These are phyloP conservation scores for Aeoliscus strigatus DNA, from an alignment of 2,797 vertebrate species.

Conservation along the genomic window DNA sequence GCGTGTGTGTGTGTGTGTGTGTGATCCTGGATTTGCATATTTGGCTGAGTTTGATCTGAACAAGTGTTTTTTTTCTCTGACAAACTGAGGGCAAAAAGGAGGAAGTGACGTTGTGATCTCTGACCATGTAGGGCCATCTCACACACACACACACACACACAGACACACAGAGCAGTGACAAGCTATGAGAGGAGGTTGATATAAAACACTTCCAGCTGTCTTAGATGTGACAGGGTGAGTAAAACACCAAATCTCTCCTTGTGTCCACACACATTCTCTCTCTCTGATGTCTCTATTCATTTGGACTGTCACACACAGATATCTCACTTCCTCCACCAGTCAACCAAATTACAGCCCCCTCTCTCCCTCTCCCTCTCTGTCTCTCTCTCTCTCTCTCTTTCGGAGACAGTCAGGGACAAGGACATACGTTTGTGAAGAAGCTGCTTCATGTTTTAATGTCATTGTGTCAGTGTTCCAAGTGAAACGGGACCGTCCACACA, in stretches of 20 bases:
- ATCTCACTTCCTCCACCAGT: constrained; percentile 83
- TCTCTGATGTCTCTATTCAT: constrained; percentile 84
- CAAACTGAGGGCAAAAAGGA: no score
- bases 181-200: constrained; percentile 32
- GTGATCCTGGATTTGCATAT: no score
- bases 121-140: no score
- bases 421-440: no score
- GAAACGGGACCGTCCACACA: no score
- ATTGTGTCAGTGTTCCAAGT: no score
- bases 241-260: constrained; percentile 51
- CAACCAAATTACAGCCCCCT: constrained; percentile 78
- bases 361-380: constrained; percentile 26
- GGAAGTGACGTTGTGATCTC: no score
- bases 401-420: constrained; percentile 31
- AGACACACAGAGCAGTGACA: constrained; percentile 32
- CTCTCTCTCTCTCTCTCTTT: constrained; percentile 28
- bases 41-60: no score
- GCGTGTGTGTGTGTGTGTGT: no score
- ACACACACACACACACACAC: no score
- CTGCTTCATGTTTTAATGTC: constrained; percentile 1
- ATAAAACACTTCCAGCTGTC: constrained; percentile 52
- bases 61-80: no score
- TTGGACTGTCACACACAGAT: constrained; percentile 85
- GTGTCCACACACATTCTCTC: constrained; percentile 51
- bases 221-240: constrained; percentile 58